Evolutionary conservation across 2,797 vertebrate genomes (phyloP).

Genomic region (Xyrichtys novacula): DNA sequence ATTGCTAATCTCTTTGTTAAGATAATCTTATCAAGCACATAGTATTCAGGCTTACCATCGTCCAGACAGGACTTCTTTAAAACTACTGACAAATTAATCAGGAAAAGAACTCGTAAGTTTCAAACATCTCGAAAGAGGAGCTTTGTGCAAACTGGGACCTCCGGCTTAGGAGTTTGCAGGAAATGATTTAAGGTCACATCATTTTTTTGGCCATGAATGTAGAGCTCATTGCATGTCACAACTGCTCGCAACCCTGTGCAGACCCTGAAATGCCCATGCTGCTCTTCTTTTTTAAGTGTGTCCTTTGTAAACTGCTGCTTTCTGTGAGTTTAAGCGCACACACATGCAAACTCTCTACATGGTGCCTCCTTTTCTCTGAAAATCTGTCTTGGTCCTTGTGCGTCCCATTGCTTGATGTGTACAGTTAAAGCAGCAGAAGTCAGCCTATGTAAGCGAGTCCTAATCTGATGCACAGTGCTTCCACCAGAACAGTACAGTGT

Average conservation of each 20-base stretch:
- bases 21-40: conserved; percentile 26
- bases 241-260: neutral
- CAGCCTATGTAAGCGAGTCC: conserved; percentile 22
- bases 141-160: conserved; percentile 12
- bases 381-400: conserved; percentile 20
- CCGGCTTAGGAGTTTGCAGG: neutral
- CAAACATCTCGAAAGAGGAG: conserved; percentile 8
- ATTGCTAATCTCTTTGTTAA: conserved; percentile 57
- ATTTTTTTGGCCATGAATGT: neutral
- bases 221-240: neutral
- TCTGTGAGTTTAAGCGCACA: neutral
- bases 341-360: neutral
- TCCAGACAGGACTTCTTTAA: conserved; percentile 33
- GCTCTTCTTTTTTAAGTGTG: neutral
- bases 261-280: rapidly evolving
- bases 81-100: conserved; percentile 35
- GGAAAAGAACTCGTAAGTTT: conserved; percentile 19
- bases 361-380: conserved; percentile 20
- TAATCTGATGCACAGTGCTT: conserved; percentile 5
- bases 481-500: neutral
- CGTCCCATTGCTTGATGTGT: conserved; percentile 37
- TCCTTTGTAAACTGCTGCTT: neutral
- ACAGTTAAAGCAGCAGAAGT: conserved; percentile 28
- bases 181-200: conserved; percentile 4
- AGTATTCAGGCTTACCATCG: conserved; percentile 42